These are phyloP conservation scores for Alitta virens DNA, from an alignment of 2,888 invertebrate genomes.

Conservation along the genomic window DNA sequence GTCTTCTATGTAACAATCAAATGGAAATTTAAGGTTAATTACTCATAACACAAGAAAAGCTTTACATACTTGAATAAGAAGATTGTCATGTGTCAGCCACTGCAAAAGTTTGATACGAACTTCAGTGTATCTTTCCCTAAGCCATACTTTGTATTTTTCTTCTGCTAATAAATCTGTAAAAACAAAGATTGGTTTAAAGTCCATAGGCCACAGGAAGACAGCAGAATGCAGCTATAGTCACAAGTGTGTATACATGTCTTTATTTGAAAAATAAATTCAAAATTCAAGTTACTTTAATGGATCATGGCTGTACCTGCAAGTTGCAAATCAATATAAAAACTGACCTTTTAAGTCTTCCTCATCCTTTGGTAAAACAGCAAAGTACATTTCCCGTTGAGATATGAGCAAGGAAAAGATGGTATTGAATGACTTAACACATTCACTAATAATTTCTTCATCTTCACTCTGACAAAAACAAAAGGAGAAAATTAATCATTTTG, in stretches of 20 bases:
- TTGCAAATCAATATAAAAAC: no score
- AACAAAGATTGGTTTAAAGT: no score
- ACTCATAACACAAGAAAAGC: no score
- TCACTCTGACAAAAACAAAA: slow-evolving; percentile 4
- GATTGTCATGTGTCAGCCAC: slow-evolving; percentile 6
- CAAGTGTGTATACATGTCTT: no score
- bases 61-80: slow-evolving; percentile 6
- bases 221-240: no score
- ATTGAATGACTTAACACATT: slow-evolving; percentile 5
- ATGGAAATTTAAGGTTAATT: no score
- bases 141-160: slow-evolving; percentile 63
- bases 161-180: slow-evolving; percentile 10
- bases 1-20: no score
- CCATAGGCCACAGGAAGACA: no score
- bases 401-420: slow-evolving; percentile 9
- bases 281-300: no score
- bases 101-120: slow-evolving; percentile 55
- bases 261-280: no score
- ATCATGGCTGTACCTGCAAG: no score
- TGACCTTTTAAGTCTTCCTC: slow-evolving; percentile 9
- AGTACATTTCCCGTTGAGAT: slow-evolving; percentile 11
- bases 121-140: slow-evolving; percentile 70
- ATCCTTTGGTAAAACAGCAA: slow-evolving; percentile 1
- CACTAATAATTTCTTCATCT: slow-evolving; percentile 10
- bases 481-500: no score